Evolutionary conservation across 2,113 vertebrate genomes (phyloP).

Genomic region (Dromaius novaehollandiae): DNA sequence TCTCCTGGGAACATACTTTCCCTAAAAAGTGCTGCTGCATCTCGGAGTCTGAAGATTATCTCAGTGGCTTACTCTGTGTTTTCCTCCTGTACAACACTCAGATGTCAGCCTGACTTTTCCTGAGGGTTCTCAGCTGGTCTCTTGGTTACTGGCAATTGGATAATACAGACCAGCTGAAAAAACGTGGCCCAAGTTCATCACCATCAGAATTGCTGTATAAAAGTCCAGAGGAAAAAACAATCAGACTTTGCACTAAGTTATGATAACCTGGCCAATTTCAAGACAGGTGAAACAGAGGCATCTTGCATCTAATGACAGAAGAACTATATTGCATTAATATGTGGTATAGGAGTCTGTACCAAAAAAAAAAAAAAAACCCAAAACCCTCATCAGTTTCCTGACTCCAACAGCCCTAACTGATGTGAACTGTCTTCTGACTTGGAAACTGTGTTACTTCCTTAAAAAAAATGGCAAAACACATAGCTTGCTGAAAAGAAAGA

Average conservation of each 20-base stretch:
- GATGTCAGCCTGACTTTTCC: constrained; percentile 59
- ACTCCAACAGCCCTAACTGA: neutral
- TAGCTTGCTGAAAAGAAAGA: neutral
- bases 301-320: constrained; percentile 6
- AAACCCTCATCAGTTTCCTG: neutral
- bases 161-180: constrained; percentile 42
- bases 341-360: neutral
- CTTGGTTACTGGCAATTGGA: neutral
- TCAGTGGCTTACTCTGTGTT: neutral
- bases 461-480: neutral
- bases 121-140: constrained; percentile 40
- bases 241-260: constrained; percentile 6
- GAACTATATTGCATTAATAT: neutral
- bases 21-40: neutral
- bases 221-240: neutral
- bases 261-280: constrained; percentile 15
- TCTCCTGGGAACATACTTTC: neutral
- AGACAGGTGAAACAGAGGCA: neutral
- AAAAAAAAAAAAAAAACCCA: neutral
- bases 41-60: neutral
- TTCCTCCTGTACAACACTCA: neutral
- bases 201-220: neutral
- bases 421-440: neutral
- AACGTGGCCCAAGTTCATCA: constrained; percentile 12
- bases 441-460: neutral